Percentiles rank a stretch among this genome's conserved stretches.
phyloP scores from a whole-genome alignment of 1,140 invertebrate species.

The Pectinophora gossypiella region DNA sequence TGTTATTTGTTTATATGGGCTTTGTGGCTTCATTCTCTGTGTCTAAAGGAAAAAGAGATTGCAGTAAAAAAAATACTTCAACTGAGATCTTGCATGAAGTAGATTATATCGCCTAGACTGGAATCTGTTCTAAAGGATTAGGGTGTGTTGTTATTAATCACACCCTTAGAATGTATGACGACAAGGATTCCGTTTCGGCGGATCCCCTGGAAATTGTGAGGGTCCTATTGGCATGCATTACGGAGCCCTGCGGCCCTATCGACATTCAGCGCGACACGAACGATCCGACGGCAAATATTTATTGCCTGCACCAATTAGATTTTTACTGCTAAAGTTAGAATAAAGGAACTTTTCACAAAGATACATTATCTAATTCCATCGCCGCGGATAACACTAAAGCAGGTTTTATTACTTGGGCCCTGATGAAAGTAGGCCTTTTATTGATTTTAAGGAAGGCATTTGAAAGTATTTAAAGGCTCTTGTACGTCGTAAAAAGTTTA shows the following conservation, averaged over 20 bases:
- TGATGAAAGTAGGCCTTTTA: constrained; percentile 68
- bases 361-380: constrained; percentile 63
- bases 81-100: not conserved
- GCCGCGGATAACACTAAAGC: constrained; percentile 59
- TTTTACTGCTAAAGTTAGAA: constrained; percentile 41
- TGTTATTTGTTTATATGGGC: not conserved
- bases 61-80: not conserved
- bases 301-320: constrained; percentile 47
- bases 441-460: constrained; percentile 65
- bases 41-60: not conserved
- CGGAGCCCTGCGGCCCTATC: constrained; percentile 38
- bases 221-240: constrained; percentile 51
- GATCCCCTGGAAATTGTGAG: constrained; percentile 30
- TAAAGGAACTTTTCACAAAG: constrained; percentile 45
- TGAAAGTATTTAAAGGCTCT: constrained; percentile 59
- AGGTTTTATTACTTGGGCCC: constrained; percentile 61
- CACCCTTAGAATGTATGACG: constrained; percentile 25
- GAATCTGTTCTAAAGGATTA: not conserved
- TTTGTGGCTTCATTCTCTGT: not conserved
- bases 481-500: constrained; percentile 48
- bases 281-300: constrained; percentile 45
- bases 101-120: not conserved
- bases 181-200: constrained; percentile 24
- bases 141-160: constrained; percentile 10
- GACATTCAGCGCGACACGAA: constrained; percentile 36